Evolutionary conservation across 2,888 invertebrate genomes (phyloP).

Genomic region (Zygothrica quintamaculata): DNA sequence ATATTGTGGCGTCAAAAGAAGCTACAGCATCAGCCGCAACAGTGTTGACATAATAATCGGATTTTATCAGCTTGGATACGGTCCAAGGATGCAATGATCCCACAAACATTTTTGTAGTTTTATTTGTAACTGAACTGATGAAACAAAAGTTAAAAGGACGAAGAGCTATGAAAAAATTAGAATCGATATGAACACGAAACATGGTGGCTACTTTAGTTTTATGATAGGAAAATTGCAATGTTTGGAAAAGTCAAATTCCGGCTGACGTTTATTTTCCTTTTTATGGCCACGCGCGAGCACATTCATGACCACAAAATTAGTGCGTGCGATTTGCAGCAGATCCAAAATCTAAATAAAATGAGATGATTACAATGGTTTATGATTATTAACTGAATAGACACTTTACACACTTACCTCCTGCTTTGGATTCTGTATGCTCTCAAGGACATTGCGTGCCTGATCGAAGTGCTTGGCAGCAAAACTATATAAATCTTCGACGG

Average conservation of each 20-base stretch:
- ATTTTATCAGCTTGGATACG: conserved; percentile 3
- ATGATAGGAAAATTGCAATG: conserved; percentile 97
- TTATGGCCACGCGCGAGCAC: conserved; percentile 96
- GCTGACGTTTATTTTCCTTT: conserved; percentile 92
- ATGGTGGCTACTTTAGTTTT: conserved; percentile 85
- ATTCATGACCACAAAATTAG: conserved; percentile 97
- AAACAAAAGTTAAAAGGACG: conserved; percentile 23
- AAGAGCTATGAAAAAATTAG: conserved; percentile 16
- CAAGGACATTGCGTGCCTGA: conserved; percentile 93
- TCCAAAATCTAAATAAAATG: conserved; percentile 88
- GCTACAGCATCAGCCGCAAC: no score
- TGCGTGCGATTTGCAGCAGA: conserved; percentile 95
- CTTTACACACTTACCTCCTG: conserved; percentile 88
- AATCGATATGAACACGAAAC: conserved; percentile 27
- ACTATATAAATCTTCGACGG: conserved; percentile 88
- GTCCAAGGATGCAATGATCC: not conserved
- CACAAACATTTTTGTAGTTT: conserved; percentile 36
- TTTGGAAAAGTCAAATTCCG: conserved; percentile 95
- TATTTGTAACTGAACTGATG: conserved; percentile 49
- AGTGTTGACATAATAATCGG: not conserved
- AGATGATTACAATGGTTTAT: conserved; percentile 1
- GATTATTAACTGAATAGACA: not conserved
- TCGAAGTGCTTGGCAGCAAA: conserved; percentile 96
- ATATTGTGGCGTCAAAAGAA: no score
- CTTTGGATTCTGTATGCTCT: conserved; percentile 92